These are phyloP conservation scores for Clunio marinus DNA, from an alignment of 2,888 invertebrate species.

Conservation along the genomic window DNA sequence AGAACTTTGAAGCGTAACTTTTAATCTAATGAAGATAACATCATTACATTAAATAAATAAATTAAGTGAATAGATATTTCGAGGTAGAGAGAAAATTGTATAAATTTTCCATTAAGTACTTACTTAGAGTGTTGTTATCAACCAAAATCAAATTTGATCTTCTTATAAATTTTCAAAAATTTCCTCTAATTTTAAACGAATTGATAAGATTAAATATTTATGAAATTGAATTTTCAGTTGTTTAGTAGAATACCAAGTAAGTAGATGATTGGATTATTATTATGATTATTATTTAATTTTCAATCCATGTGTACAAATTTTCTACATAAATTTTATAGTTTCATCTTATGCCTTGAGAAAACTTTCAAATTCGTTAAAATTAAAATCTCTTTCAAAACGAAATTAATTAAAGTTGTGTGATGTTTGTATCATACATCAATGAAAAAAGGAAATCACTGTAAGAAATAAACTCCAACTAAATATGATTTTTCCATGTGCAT, in stretches of 20 bases:
- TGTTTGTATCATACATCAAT: constrained; percentile 2
- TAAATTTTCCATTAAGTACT: not conserved
- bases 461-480: constrained; percentile 38
- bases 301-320: constrained; percentile 14
- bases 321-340: not conserved
- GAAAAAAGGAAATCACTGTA: constrained; percentile 26
- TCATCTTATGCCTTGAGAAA: not conserved
- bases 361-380: not conserved
- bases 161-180: not conserved
- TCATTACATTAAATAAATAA: not conserved
- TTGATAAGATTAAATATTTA: too few relatives aligned
- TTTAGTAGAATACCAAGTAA: too few relatives aligned
- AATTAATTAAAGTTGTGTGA: constrained; percentile 1
- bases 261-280: too few relatives aligned
- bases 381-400: not conserved
- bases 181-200: too few relatives aligned
- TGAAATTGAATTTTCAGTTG: too few relatives aligned
- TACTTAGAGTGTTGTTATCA: not conserved
- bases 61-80: constrained; percentile 12
- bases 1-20: constrained; percentile 12
- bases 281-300: too few relatives aligned
- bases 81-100: constrained; percentile 10
- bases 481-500: constrained; percentile 32
- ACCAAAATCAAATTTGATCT: not conserved
- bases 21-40: not conserved